phyloP scores from a whole-genome alignment of 2,888 invertebrate genomes.

The Muschampia plurimacula region DNA sequence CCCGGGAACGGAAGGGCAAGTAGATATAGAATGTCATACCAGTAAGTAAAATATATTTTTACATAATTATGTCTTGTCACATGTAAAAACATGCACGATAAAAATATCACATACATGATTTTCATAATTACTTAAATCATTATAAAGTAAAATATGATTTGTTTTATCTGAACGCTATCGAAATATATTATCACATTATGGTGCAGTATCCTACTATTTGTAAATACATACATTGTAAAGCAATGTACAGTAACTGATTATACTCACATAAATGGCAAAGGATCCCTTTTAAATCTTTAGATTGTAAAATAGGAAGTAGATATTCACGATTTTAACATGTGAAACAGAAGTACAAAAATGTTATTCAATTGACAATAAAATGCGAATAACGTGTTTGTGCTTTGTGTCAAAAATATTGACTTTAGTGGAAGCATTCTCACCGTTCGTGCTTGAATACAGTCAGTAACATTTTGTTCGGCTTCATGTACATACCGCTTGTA shows the following conservation, averaged over 20 bases:
- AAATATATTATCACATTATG: conserved; percentile 17
- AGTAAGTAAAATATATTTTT: conserved; percentile 67
- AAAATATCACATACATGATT: conserved; percentile 41
- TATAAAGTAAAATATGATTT: conserved; percentile 1
- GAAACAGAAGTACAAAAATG: conserved; percentile 32
- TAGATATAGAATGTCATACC: conserved; percentile 89
- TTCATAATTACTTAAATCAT: conserved; percentile 18
- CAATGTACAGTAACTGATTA: conserved; percentile 34
- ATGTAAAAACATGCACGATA: conserved; percentile 82
- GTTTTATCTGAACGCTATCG: conserved; percentile 9
- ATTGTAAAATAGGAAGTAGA: conserved; percentile 29
- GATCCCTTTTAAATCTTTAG: conserved; percentile 2
- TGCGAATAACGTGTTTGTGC: conserved; percentile 57
- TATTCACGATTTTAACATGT: conserved; percentile 32
- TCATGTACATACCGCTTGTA: conserved; percentile 88
- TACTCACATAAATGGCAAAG: conserved; percentile 26
- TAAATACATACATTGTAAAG: conserved; percentile 34
- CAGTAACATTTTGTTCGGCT: conserved; percentile 85
- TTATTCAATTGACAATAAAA: conserved; percentile 40
- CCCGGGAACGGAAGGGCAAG: conserved; percentile 90
- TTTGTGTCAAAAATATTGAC: conserved; percentile 48
- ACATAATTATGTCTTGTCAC: conserved; percentile 56
- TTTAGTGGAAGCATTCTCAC: conserved; percentile 87
- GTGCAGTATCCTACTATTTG: conserved; percentile 21
- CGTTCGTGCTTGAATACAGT: conserved; percentile 85